Evolutionary conservation across 2,113 vertebrate genomes (phyloP).

Genomic region (Pica pica): DNA sequence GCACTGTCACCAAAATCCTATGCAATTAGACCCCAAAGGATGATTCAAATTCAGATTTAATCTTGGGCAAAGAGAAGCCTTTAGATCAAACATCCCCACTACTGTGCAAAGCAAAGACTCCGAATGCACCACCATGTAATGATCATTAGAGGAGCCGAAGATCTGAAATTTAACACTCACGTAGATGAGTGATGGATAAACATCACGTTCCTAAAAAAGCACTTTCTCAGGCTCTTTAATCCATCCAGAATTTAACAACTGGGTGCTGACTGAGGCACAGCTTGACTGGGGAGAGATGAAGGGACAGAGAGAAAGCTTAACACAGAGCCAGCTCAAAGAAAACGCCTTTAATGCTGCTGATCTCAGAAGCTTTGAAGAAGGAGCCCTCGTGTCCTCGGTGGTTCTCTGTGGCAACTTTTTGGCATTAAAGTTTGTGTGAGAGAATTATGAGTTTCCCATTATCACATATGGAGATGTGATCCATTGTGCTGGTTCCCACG

Average conservation of each 20-base stretch:
- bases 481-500: constrained; percentile 46
- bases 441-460: constrained; percentile 41
- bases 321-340: constrained; percentile 12
- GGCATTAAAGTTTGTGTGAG: constrained; percentile 37
- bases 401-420: constrained; percentile 41
- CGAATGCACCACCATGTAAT: neutral
- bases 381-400: neutral
- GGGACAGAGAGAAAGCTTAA: constrained; percentile 36
- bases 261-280: constrained; percentile 34
- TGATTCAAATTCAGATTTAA: constrained; percentile 37
- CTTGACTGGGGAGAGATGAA: constrained; percentile 39
- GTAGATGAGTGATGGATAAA: constrained; percentile 31
- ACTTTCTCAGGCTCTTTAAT: constrained; percentile 46
- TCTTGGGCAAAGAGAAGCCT: constrained; percentile 20
- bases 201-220: constrained; percentile 8
- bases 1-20: constrained; percentile 13
- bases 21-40: constrained; percentile 42
- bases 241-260: constrained; percentile 51
- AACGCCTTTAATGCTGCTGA: neutral
- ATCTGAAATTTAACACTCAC: constrained; percentile 14
- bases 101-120: constrained; percentile 7
- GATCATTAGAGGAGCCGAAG: constrained; percentile 21
- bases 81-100: constrained; percentile 25
- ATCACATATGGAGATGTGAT: constrained; percentile 52
- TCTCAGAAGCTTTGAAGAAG: constrained; percentile 47